Evolutionary conservation across 2,113 vertebrate genomes (phyloP), one percentile per base, ranked within the genome.

Genomic region (Ochotona princeps): DNA sequence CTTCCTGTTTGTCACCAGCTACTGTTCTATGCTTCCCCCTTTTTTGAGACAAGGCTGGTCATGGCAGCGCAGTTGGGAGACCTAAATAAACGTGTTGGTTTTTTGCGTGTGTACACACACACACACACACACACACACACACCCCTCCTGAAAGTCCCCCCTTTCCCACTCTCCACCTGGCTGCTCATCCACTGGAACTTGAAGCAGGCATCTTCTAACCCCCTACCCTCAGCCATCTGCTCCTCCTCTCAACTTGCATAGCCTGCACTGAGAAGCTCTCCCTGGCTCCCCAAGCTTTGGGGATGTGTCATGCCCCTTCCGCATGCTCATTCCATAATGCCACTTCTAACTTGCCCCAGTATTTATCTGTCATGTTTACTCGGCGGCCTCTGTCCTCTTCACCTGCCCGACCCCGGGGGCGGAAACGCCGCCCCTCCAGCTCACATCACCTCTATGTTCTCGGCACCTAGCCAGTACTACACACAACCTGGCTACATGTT

Each of bases 91-190:
- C 38, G 38, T 44, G 54, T 14, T 18, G 18, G 12, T 57, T 35
- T 0, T 44, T 17, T 75, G 44, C 28, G 38, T 60, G 14, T 28
- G 32, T 5, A 38, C 23, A 21, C 7, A n/a, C 21, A 1, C 5
- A 3, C 1, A 1, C n/a, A 10, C 10, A 38, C 7, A 17, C 2
- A 10, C 10, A 38, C 7, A 17, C 2, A 3, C 2, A 17, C 0
- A 2, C 25, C 32, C 35, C 26, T 74, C 73, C 54, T 8, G 30
- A 15, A 38, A 60, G 14, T 38, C 30, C 9, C 30, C 11, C 47
- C 49, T 54, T 73, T 30, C n/a, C 28, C 7, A 25, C 8, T 35
- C 21, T 79, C n/a, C 26, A 72, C 35, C 2, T 3, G 25, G 14
- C 32, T 72, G n/a, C 67, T 78, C 26, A 78, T 74, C 73, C 23